phyloP scores from a whole-genome alignment of 1,140 invertebrate genomes.

The Trichogramma pretiosum region DNA sequence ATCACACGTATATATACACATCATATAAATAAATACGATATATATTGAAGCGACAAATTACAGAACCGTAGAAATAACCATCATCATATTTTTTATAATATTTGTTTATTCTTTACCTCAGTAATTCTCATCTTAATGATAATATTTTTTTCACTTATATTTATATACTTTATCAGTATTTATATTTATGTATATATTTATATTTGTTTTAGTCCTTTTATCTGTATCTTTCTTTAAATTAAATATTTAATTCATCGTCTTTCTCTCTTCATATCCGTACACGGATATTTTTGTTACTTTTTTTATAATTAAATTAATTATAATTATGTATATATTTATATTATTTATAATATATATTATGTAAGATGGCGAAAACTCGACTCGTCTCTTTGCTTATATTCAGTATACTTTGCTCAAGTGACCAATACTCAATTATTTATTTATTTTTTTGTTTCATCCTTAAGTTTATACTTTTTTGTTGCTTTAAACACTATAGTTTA shows the following conservation, averaged over 20 bases:
- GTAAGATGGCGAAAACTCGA: slow-evolving; percentile 27
- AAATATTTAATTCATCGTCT: no score
- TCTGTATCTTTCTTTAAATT: no score
- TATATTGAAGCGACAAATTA: slow-evolving; percentile 46
- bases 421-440: slow-evolving; percentile 32
- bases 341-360: slow-evolving; percentile 13
- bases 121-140: no score
- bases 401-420: no score
- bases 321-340: slow-evolving; percentile 22
- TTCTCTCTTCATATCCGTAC: no score
- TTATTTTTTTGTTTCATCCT: slow-evolving; percentile 21
- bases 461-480: slow-evolving; percentile 24
- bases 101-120: slow-evolving; percentile 13
- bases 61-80: slow-evolving; percentile 45
- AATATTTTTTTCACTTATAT: slow-evolving; percentile 23
- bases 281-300: neutral
- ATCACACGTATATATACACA: slow-evolving; percentile 46
- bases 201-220: no score
- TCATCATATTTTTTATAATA: slow-evolving; percentile 30
- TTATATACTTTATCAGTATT: no score
- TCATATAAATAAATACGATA: no score
- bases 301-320: neutral
- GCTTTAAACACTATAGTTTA: slow-evolving; percentile 30
- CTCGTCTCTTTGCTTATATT: no score
- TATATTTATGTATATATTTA: no score